Evolutionary conservation across 2,888 invertebrate genomes (phyloP).

Genomic region (Poecilobothrus nobilitatus): DNA sequence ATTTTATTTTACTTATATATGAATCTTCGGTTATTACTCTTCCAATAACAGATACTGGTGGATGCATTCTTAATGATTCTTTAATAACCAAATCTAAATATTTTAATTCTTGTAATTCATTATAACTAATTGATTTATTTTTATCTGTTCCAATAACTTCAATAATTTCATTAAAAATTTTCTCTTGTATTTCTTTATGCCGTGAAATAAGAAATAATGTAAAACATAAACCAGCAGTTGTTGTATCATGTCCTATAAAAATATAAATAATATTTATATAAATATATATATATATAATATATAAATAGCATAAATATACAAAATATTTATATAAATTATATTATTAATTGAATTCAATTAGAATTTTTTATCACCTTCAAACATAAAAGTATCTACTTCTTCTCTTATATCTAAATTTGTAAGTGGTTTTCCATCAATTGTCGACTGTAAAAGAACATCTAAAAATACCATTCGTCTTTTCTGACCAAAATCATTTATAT

Average conservation of each 20-base stretch:
- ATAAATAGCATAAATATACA: no score
- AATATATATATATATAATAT: no score
- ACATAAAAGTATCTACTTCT: slow-evolving; percentile 28
- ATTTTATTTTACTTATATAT: slow-evolving; percentile 44
- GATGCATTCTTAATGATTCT: slow-evolving; percentile 55
- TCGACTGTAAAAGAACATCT: slow-evolving; percentile 24
- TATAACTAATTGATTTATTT: slow-evolving; percentile 23
- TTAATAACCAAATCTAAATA: slow-evolving; percentile 57
- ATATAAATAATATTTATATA: no score
- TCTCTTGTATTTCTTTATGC: slow-evolving; percentile 32
- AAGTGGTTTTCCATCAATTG: slow-evolving; percentile 23
- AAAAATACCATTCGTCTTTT: slow-evolving; percentile 26
- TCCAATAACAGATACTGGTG: slow-evolving; percentile 55
- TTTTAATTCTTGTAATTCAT: slow-evolving; percentile 33
- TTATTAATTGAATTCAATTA: no score
- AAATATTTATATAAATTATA: no score
- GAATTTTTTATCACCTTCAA: slow-evolving; percentile 39
- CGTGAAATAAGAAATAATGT: slow-evolving; percentile 33
- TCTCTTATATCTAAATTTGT: slow-evolving; percentile 26
- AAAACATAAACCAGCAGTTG: slow-evolving; percentile 35
- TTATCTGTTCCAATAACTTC: slow-evolving; percentile 31
- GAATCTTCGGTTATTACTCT: slow-evolving; percentile 48
- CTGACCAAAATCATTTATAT: slow-evolving; percentile 15
- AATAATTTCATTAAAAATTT: slow-evolving; percentile 33
- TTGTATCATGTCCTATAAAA: slow-evolving; percentile 33